phyloP scores from a whole-genome alignment of 2,797 vertebrate species.

The Anniella stebbinsi region DNA sequence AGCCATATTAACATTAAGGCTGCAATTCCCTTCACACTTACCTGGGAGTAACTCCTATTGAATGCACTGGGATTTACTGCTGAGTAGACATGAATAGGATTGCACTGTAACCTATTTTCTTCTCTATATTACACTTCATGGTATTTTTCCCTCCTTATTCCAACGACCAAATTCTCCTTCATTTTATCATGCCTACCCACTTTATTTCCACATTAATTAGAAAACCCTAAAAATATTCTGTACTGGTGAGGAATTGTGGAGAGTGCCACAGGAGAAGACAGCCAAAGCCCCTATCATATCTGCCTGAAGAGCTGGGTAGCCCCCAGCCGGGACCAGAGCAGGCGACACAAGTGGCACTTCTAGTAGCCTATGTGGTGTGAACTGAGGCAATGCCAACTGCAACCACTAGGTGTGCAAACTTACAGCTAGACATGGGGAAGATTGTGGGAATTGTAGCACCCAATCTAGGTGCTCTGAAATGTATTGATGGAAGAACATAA shows the following conservation, averaged over 20 bases:
- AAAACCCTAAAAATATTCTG: neutral
- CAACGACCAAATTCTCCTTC: neutral
- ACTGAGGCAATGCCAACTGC: neutral
- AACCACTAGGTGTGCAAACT: neutral
- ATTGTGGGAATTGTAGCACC: too few relatives aligned
- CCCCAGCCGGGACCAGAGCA: neutral
- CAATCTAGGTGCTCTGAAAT: neutral
- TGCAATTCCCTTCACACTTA: neutral
- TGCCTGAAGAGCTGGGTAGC: neutral
- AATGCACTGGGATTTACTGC: neutral
- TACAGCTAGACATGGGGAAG: neutral
- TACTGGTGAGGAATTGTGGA: neutral
- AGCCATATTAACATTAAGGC: neutral
- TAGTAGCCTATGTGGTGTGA: neutral
- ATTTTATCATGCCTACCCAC: neutral
- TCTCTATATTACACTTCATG: neutral
- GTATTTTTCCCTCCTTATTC: neutral
- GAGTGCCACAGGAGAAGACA: neutral
- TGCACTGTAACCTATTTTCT: neutral
- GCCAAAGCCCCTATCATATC: neutral
- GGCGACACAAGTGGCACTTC: neutral
- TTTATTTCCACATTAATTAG: neutral
- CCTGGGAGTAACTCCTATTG: neutral
- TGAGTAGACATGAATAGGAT: neutral
- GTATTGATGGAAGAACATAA: neutral